Conservation (phyloP, 92 coral and sea anemone genomes). For the Porites cylindrica region DNA sequence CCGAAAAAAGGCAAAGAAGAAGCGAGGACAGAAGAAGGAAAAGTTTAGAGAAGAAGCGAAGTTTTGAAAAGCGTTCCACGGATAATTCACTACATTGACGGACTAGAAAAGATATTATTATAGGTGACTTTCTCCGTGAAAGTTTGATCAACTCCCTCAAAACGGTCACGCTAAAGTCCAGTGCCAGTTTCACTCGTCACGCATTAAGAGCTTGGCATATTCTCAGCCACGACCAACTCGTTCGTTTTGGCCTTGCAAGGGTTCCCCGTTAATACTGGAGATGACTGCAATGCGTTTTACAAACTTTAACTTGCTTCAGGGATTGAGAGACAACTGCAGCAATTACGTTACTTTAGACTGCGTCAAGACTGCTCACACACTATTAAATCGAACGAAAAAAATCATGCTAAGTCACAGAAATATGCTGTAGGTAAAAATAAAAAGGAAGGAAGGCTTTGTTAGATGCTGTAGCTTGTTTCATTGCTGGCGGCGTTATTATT, state of each 20-base stretch:
- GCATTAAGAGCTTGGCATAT: not conserved
- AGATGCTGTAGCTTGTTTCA: not conserved
- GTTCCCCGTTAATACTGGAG: not conserved
- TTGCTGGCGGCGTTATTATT: not conserved
- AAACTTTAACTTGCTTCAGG: not conserved
- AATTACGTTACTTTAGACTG: not conserved
- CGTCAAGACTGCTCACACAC: not conserved
- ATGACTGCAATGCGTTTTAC: not conserved
- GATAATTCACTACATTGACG: constrained; percentile 37
- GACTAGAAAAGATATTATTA: not conserved
- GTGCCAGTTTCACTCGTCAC: not conserved
- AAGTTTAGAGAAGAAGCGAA: constrained; percentile 74
- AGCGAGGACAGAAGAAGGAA: constrained; percentile 68
- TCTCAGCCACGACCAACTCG: not conserved
- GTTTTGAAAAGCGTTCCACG: constrained; percentile 44
- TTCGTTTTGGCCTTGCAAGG: not conserved
- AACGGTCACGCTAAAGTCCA: not conserved
- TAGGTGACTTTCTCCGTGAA: not conserved
- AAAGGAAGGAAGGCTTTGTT: not conserved
- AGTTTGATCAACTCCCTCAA: not conserved
- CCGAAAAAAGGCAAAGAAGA: constrained; percentile 35
- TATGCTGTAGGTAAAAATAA: not conserved
- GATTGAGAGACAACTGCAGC: not conserved
- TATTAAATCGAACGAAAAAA: not conserved
- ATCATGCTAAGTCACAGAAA: not conserved